Conservation (phyloP, 2,797 vertebrate genomes). For the Halcyon leucocephala region DNA sequence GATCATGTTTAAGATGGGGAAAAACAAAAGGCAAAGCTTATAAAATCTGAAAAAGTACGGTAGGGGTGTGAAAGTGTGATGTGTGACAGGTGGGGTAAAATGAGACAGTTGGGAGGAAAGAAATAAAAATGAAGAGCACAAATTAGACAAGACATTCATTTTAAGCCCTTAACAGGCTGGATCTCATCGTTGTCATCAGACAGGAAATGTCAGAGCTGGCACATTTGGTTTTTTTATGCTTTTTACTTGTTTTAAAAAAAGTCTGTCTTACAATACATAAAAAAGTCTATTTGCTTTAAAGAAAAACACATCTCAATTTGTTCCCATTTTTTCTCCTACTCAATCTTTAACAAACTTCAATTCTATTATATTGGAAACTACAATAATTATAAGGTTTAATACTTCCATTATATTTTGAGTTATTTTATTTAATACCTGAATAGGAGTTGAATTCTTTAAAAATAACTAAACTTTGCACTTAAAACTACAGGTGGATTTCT, state of each 20-base stretch:
- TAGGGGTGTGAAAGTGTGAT: constrained; percentile 69
- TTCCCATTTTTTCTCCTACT: constrained; percentile 41
- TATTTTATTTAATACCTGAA: constrained; percentile 64
- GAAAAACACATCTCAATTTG: constrained; percentile 64
- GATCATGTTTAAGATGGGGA: constrained; percentile 19
- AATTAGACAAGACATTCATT: constrained; percentile 78
- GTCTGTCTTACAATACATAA: constrained; percentile 50
- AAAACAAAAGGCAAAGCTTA: constrained; percentile 62
- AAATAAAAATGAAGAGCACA: constrained; percentile 78
- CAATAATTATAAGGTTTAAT: constrained; percentile 72
- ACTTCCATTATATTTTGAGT: constrained; percentile 56
- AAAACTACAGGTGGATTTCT: background rate
- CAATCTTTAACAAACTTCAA: constrained; percentile 64
- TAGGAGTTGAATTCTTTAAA: constrained; percentile 39
- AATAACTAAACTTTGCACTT: constrained; percentile 53
- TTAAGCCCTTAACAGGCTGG: constrained; percentile 68
- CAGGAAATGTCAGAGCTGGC: constrained; percentile 76
- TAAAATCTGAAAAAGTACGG: constrained; percentile 62
- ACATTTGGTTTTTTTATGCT: constrained; percentile 54
- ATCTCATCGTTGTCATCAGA: constrained; percentile 74
- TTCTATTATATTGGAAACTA: constrained; percentile 66
- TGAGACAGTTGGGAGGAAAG: constrained; percentile 77
- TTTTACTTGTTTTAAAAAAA: constrained; percentile 54
- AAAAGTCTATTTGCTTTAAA: constrained; percentile 64
- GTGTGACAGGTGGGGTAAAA: constrained; percentile 76